Base-by-base conservation (phyloP, 2,888 invertebrate genomes). In the Lypha dubia region DNA sequence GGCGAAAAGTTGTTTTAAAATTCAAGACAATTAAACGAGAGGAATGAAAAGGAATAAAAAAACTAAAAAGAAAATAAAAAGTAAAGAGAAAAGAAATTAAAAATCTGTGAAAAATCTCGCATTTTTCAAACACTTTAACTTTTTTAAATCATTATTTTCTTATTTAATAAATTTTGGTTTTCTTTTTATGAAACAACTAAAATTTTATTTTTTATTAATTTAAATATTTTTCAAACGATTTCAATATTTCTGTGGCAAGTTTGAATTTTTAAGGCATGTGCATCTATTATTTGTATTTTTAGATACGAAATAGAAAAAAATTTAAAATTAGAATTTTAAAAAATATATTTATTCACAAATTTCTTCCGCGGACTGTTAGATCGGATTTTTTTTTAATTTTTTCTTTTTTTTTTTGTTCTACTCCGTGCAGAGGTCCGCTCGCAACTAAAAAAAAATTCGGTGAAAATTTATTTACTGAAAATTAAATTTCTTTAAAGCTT, bases 381-480 rank as follows among this genome's bases (percentile, higher is more conserved):
- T 81, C 81, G 81, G 90, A 89, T 88, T 88, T 88, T 88, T 88
- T 88, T 87, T 71, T 83, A 76, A 7, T 77, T 71, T 65, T 79
- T 83, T 84, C 88, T 88, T 83, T 89, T 87, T 82, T 67, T 85
- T 87, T 86, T 91, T 90, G 91, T 92, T 92, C 92, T 92, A 92
- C 92, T 91, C 91, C 90, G 91, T 91, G 91, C 91, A 92, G 91
- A 91, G 92, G 92, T 92, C 92, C 92, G 92, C 92, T 92, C 92
- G 92, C 92, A 92, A 92, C 92, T 92, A 90, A 91, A 90, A 88
- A 90, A 88, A 87, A 88, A 88, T 89, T 91, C 89, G 70, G 70
- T 70, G 62, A 76, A 76, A 70, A 71, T 76, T 76, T 63, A 9
- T 38, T 8, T 4, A 38, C 58, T 70, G 81, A 81, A 76, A 76